phyloP scores from a whole-genome alignment of 2,888 invertebrate species.

The Neuroscelio doddi region DNA sequence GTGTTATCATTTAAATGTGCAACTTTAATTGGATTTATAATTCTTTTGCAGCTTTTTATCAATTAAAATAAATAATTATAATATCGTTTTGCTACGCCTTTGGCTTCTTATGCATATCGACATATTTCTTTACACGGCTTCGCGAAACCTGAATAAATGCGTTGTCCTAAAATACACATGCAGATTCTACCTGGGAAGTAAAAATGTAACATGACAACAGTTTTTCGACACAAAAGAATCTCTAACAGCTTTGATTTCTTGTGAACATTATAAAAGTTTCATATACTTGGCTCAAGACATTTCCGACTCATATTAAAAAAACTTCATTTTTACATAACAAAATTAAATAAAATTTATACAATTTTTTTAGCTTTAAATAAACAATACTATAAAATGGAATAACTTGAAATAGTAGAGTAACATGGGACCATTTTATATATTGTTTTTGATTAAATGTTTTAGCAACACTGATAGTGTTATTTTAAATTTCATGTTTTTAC shows the following conservation, averaged over 20 bases:
- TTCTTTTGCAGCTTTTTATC: too few relatives aligned
- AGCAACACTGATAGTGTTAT: too few relatives aligned
- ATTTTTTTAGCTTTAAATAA: too few relatives aligned
- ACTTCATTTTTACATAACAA: not conserved
- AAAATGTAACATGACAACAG: constrained; percentile 15
- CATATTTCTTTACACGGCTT: constrained; percentile 25
- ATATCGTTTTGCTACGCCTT: constrained; percentile 19
- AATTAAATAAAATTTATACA: not conserved
- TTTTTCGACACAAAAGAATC: constrained; percentile 16
- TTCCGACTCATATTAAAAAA: constrained; percentile 17
- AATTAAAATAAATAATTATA: too few relatives aligned
- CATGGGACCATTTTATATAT: too few relatives aligned
- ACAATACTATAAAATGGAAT: too few relatives aligned
- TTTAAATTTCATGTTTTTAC: too few relatives aligned
- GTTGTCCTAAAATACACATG: constrained; percentile 14
- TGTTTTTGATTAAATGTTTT: too few relatives aligned
- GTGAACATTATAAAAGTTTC: too few relatives aligned
- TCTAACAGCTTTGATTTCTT: constrained; percentile 18
- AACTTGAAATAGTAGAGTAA: too few relatives aligned
- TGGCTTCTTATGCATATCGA: constrained; percentile 28
- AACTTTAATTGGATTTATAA: too few relatives aligned
- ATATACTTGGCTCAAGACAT: constrained; percentile 22
- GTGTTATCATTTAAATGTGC: too few relatives aligned
- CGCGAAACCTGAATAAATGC: constrained; percentile 39
- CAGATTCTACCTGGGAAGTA: constrained; percentile 8